These are phyloP conservation scores for Loxodonta africana DNA, from an alignment of 2,113 vertebrate species.

Conservation along the genomic window DNA sequence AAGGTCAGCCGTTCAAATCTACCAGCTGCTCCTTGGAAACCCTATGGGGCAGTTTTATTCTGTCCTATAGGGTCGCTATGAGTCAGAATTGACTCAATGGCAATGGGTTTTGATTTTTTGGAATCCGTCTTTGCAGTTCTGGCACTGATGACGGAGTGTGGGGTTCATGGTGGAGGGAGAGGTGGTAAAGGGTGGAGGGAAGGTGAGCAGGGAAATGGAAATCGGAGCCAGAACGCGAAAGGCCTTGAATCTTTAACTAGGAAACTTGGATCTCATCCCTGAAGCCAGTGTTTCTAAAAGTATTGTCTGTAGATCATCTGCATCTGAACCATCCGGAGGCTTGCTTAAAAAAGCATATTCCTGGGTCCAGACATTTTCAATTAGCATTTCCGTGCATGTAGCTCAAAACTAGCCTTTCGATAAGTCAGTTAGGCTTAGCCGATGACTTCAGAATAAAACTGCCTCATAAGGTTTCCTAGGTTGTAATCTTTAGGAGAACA, in stretches of 20 bases:
- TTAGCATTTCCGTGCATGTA: background rate
- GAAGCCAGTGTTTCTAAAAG: background rate
- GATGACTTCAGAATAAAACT: background rate
- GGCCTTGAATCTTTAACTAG: background rate
- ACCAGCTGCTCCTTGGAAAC: no score
- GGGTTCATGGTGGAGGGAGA: background rate
- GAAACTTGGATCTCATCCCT: background rate
- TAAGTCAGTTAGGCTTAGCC: background rate
- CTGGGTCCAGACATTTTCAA: background rate
- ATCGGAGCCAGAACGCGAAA: background rate
- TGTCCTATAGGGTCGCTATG: no score
- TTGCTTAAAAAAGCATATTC: background rate
- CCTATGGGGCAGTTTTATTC: no score
- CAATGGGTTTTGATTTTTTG: no score
- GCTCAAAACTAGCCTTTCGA: background rate
- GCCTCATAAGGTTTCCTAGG: no score
- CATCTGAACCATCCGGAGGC: background rate
- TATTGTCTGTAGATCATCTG: background rate
- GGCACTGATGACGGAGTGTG: background rate
- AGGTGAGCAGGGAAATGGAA: background rate
- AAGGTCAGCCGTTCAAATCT: no score
- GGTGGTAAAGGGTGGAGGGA: background rate
- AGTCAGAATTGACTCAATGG: no score
- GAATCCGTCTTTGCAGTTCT: background rate
- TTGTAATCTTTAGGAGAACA: no score